phyloP scores from a whole-genome alignment of 2,797 vertebrate genomes.

The Jordanella pulchra region DNA sequence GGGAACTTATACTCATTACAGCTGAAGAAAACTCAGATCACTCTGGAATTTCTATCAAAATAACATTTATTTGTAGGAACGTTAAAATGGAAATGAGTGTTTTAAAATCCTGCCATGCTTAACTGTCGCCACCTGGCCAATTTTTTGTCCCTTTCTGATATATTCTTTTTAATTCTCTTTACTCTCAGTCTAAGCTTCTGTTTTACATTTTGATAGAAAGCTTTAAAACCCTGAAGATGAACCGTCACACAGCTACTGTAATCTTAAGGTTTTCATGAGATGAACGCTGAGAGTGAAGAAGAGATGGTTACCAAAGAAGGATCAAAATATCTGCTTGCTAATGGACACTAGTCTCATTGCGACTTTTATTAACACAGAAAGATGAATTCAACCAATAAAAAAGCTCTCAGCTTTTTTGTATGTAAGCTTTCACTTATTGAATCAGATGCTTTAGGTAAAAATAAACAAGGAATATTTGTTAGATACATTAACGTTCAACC shows the following conservation, averaged over 20 bases:
- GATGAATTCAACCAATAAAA: constrained; percentile 1
- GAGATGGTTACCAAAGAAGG: constrained; percentile 7
- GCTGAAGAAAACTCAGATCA: neutral
- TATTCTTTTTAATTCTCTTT: neutral
- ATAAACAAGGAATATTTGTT: too few relatives aligned
- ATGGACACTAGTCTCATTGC: constrained; percentile 17
- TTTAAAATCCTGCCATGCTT: neutral
- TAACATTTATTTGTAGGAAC: neutral
- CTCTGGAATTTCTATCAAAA: neutral
- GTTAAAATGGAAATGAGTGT: neutral
- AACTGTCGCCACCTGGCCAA: too few relatives aligned
- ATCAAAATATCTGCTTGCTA: constrained; percentile 22
- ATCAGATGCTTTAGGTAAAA: too few relatives aligned
- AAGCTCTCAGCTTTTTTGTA: constrained; percentile 19
- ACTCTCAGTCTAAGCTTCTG: neutral
- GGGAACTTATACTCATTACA: neutral
- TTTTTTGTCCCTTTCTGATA: neutral
- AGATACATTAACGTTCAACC: constrained; percentile 2
- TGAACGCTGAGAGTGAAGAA: neutral
- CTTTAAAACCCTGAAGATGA: neutral
- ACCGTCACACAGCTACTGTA: neutral
- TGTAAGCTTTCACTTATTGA: constrained; percentile 13
- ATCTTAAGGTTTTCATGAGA: constrained; percentile 6
- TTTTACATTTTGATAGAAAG: neutral
- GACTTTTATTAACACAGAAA: constrained; percentile 15